These are phyloP conservation scores for Phengaris arion DNA, from an alignment of 2,888 invertebrate species.

Conservation along the genomic window DNA sequence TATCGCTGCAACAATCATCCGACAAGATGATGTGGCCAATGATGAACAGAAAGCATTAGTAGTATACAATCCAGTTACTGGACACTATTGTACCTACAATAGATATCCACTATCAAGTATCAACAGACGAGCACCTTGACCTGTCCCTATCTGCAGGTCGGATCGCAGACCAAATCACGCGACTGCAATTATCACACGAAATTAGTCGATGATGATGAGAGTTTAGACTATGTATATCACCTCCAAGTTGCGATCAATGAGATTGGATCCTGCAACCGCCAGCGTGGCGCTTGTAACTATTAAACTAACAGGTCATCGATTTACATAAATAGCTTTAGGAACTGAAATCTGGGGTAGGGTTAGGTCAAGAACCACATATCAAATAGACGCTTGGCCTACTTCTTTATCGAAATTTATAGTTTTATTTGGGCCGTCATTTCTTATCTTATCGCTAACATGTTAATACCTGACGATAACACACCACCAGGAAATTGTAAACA, in stretches of 20 bases:
- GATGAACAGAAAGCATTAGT: no score
- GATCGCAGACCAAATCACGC: background rate
- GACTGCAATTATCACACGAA: background rate
- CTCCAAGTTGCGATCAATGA: no score
- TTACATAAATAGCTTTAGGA: background rate
- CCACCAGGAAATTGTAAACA: constrained; percentile 11
- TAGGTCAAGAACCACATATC: constrained; percentile 16
- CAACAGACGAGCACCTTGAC: background rate
- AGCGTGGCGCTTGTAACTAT: background rate
- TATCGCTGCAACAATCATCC: no score
- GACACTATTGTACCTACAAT: no score
- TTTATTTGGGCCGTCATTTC: constrained; percentile 9
- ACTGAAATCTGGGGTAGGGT: background rate
- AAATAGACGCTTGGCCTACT: constrained; percentile 13
- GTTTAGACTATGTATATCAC: no score
- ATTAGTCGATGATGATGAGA: no score
- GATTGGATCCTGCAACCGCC: no score
- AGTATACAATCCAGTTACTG: no score
- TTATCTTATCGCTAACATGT: constrained; percentile 19
- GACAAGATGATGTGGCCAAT: no score
- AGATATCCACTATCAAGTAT: no score
- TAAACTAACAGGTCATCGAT: constrained; percentile 1
- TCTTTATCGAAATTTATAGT: constrained; percentile 10
- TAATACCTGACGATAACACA: constrained; percentile 20
- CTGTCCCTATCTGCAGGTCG: background rate